Percentiles rank a stretch among this genome's conserved stretches.
Conservation (phyloP, 2,888 invertebrate genomes). For the Amaurobius ferox region DNA sequence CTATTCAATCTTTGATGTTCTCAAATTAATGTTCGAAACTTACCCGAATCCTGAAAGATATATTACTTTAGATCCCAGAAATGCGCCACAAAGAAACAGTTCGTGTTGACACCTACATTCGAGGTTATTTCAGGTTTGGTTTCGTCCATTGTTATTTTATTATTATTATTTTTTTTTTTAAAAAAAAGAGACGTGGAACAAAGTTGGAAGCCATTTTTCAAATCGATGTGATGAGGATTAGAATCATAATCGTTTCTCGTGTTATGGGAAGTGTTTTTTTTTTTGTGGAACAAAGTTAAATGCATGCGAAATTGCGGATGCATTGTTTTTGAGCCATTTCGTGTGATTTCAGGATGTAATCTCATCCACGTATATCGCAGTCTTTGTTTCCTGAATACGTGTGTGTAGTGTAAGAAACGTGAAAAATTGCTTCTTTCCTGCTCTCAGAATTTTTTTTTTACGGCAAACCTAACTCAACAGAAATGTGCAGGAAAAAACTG, state of each 20-base stretch:
- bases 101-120: neutral
- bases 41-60: neutral
- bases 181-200: neutral
- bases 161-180: too few relatives aligned
- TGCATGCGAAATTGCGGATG: too few relatives aligned
- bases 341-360: too few relatives aligned
- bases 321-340: too few relatives aligned
- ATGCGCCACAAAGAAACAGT: neutral
- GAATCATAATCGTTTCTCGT: neutral
- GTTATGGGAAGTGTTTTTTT: neutral
- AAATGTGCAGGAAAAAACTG: too few relatives aligned
- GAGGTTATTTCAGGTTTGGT: neutral
- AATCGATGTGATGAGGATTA: neutral
- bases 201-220: neutral
- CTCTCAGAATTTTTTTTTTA: too few relatives aligned
- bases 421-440: too few relatives aligned
- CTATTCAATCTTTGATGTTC: neutral
- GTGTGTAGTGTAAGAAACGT: too few relatives aligned
- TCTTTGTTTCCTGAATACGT: too few relatives aligned
- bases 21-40: neutral
- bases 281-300: too few relatives aligned
- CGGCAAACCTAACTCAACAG: too few relatives aligned
- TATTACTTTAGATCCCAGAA: neutral
- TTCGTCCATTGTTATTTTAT: constrained; percentile 1
- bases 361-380: too few relatives aligned